Base-by-base conservation (phyloP, 2,113 vertebrate genomes). In the Cathartes aura region DNA sequence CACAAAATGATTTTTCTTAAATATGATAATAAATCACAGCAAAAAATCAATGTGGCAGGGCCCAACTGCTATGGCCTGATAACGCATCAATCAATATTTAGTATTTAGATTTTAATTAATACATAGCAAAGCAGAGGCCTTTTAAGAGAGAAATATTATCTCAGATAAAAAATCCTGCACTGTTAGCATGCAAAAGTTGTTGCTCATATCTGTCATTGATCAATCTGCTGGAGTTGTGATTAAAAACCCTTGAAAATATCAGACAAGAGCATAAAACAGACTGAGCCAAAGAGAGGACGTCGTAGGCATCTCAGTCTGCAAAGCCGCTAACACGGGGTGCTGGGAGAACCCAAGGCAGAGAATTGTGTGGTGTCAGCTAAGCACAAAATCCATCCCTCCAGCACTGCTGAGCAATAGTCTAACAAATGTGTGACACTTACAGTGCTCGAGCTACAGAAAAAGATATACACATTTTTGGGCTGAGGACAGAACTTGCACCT, bases 41-140 rank as follows among this genome's bases (percentile, higher is more conserved):
- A 97, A 98, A 98, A 98, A 99, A 99, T 99, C 99, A 99, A 99
- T 99, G 98, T 98, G 98, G 98, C 98, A 98, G 98, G 89, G 98
- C 98, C 99, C 99, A 99, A 99, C 99, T 99, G 99, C 99, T 99
- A 96, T 96, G 98, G 98, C 97, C 99, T 99, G 99, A 99, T 99
- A 99, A 99, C 98, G 97, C 99, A 99, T 99, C 99, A 99, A 99
- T 99, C 99, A 99, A 99, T 99, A 99, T 99, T 99, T 99, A 99
- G 99, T 99, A 99, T 99, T 99, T 99, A 99, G 99, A 99, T 99
- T 99, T 99, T 99, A 99, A 99, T 99, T 99, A 99, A 99, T 99
- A 99, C 99, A 98, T 99, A 98, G 98, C 98, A 97, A 88, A 97
- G 98, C 98, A 97, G 96, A 97, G 96, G 95, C 98, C 98, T 98